phyloP scores from a whole-genome alignment of 1,140 invertebrate genomes.

The Drosophila setifemur region DNA sequence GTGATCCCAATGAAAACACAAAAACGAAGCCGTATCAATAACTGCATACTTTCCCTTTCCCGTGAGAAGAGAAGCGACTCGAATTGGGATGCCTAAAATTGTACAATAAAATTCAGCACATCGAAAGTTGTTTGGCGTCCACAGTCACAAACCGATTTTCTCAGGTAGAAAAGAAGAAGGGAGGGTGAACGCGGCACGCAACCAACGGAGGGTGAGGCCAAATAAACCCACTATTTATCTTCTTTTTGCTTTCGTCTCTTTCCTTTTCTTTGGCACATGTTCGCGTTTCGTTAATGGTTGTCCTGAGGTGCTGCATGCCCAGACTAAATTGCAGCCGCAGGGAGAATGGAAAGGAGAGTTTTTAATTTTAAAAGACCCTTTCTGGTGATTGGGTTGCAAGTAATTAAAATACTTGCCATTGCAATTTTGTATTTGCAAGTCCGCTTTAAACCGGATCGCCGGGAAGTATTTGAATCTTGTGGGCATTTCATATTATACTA shows the following conservation, averaged over 20 bases:
- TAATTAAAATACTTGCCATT: constrained; percentile 55
- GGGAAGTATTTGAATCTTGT: too few relatives aligned
- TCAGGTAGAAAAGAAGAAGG: too few relatives aligned
- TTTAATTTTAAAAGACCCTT: constrained; percentile 16
- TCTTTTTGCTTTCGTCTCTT: not conserved
- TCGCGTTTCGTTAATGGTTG: constrained; percentile 51
- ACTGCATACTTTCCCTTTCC: constrained; percentile 78
- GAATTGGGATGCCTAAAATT: constrained; percentile 47
- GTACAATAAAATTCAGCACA: constrained; percentile 77
- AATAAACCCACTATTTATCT: constrained; percentile 65
- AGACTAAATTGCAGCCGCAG: constrained; percentile 16
- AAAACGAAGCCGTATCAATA: constrained; percentile 60
- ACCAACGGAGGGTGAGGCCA: constrained; percentile 26
- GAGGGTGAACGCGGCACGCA: too few relatives aligned
- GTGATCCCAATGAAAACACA: constrained; percentile 38
- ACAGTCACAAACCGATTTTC: constrained; percentile 7
- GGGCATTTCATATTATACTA: too few relatives aligned
- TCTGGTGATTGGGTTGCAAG: constrained; percentile 42
- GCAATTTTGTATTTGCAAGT: not conserved
- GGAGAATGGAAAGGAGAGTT: not conserved
- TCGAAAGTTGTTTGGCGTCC: constrained; percentile 64
- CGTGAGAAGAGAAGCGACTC: constrained; percentile 36
- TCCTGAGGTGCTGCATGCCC: constrained; percentile 34
- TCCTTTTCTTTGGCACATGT: constrained; percentile 31
- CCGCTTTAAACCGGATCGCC: constrained; percentile 38